Conservation (phyloP, 2,888 invertebrate species). For the Bimastos eiseni region DNA sequence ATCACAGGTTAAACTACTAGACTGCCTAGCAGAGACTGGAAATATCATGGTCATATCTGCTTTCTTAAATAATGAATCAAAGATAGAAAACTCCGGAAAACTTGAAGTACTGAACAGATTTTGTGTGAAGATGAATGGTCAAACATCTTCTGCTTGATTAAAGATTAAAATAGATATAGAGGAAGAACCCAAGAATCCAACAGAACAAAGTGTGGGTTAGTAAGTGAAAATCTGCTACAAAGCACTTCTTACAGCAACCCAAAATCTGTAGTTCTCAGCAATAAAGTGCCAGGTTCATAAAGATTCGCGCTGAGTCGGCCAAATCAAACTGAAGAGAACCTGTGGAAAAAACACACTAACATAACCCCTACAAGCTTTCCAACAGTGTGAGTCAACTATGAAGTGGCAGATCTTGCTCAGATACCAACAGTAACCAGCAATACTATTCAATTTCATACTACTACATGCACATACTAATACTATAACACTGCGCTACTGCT, state of each 20-base stretch:
- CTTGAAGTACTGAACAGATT: not conserved
- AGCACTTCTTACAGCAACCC: not conserved
- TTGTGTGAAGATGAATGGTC: not conserved
- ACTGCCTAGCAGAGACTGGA: not conserved
- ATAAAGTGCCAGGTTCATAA: not conserved
- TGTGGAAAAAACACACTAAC: slow-evolving; percentile 13
- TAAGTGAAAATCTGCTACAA: not conserved
- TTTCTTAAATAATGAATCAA: not conserved
- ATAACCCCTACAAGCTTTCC: not conserved
- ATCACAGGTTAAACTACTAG: not conserved
- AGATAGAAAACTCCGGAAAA: not conserved
- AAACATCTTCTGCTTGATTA: not conserved
- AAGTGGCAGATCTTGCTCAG: not conserved
- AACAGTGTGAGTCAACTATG: not conserved
- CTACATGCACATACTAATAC: not conserved
- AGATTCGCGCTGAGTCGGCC: not conserved
- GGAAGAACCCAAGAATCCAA: not conserved
- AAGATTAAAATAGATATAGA: not conserved
- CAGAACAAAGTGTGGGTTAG: not conserved
- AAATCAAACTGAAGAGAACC: not conserved
- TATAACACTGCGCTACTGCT: not conserved
- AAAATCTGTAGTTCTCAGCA: slow-evolving; percentile 6
- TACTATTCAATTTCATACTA: not conserved
- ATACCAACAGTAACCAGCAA: not conserved
- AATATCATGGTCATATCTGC: not conserved